These are phyloP conservation scores for Noctua comes DNA, from an alignment of 2,888 invertebrate genomes.

Conservation along the genomic window DNA sequence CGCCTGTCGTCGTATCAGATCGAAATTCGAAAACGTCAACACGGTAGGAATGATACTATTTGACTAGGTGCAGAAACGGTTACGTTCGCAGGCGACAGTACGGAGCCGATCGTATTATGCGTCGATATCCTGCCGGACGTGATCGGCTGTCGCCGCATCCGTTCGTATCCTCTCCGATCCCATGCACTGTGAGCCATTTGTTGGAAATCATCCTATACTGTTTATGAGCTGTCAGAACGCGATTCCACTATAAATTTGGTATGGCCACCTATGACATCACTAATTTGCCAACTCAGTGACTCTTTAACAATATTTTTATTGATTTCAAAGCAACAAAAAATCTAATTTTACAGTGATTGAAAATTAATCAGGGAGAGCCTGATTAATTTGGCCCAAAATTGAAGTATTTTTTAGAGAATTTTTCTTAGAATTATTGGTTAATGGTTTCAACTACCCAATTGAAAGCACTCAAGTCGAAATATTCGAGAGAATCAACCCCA, in stretches of 20 bases:
- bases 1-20: too few species aligned
- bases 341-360: background rate
- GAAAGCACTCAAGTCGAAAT: slow-evolving; percentile 7
- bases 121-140: too few species aligned
- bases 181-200: too few species aligned
- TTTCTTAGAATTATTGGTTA: background rate
- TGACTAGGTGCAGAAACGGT: too few species aligned
- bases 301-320: too few species aligned
- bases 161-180: too few species aligned
- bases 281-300: background rate
- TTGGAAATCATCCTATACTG: background rate
- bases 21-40: too few species aligned
- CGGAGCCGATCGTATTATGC: too few species aligned
- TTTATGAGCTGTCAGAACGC: background rate
- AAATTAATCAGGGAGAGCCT: background rate
- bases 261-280: background rate
- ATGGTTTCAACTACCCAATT: background rate
- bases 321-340: background rate
- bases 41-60: too few species aligned
- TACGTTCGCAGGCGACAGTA: too few species aligned
- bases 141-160: too few species aligned
- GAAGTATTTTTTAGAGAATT: background rate
- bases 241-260: background rate
- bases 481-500: slow-evolving; percentile 78
- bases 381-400: background rate